phyloP scores from a whole-genome alignment of 2,113 vertebrate genomes.

The Chroicocephalus ridibundus region DNA sequence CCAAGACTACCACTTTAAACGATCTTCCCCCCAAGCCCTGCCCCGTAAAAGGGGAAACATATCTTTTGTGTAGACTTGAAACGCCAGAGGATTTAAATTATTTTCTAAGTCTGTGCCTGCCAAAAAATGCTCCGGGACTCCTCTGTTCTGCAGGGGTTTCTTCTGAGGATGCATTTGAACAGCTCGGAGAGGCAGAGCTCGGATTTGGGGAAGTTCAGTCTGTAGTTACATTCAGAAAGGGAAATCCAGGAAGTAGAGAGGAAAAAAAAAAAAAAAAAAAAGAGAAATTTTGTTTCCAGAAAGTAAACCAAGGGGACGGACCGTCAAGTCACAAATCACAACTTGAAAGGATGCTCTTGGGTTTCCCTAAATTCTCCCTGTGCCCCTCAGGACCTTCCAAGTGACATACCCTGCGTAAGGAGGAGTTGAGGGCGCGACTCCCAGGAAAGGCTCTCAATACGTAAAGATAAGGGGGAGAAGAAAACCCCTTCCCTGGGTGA shows the following conservation, averaged over 20 bases:
- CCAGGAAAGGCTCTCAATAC: background rate
- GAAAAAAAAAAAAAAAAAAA: background rate
- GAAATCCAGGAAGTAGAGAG: background rate
- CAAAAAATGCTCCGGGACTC: background rate
- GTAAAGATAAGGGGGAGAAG: background rate
- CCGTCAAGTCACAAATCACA: background rate
- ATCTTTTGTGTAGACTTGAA: background rate
- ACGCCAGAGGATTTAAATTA: background rate
- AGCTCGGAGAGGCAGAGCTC: background rate
- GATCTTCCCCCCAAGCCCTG: background rate
- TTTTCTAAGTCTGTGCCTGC: background rate
- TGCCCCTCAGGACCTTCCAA: background rate
- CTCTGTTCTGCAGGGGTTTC: background rate
- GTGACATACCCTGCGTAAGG: fast-evolving
- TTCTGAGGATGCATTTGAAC: background rate
- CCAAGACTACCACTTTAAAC: background rate
- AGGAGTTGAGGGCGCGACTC: background rate
- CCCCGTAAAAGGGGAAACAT: background rate
- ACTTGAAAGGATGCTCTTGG: background rate
- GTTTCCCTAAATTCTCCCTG: background rate
- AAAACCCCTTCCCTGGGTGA: background rate
- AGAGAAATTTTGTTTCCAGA: background rate
- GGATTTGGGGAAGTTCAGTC: background rate
- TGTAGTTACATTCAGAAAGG: background rate
- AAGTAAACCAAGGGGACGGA: background rate